Evolutionary conservation across 2,113 vertebrate genomes (phyloP).

Genomic region (Apteryx owenii): DNA sequence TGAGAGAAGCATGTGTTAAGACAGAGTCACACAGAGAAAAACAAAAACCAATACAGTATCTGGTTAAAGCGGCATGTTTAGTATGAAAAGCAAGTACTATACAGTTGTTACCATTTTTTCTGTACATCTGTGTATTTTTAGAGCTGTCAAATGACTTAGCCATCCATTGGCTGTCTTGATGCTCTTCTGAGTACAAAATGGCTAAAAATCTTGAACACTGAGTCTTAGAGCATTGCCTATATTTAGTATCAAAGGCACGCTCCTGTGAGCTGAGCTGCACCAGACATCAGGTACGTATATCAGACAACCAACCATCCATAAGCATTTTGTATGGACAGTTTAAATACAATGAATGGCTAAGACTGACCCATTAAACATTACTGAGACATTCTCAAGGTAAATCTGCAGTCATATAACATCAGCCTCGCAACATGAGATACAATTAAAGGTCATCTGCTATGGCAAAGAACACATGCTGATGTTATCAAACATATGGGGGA

Average conservation of each 20-base stretch:
- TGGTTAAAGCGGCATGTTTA: not conserved
- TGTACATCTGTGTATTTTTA: not conserved
- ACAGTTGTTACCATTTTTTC: not conserved
- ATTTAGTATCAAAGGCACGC: not conserved
- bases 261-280: not conserved
- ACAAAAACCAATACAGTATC: not conserved
- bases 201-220: not conserved
- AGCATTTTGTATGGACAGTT: conserved; percentile 27
- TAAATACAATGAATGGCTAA: conserved; percentile 41
- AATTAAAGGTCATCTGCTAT: conserved; percentile 53
- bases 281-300: conserved; percentile 30
- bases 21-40: not conserved
- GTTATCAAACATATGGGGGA: conserved; percentile 26
- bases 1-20: not conserved
- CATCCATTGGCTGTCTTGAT: not conserved
- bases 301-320: conserved; percentile 40
- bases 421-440: conserved; percentile 15
- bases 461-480: conserved; percentile 32
- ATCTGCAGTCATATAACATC: conserved; percentile 42
- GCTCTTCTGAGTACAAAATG: not conserved
- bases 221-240: not conserved
- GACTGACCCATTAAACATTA: conserved; percentile 52
- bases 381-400: conserved; percentile 59
- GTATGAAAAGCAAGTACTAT: not conserved
- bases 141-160: not conserved